Conservation (phyloP, 2,113 vertebrate species). For the Phylloscopus trochilus region DNA sequence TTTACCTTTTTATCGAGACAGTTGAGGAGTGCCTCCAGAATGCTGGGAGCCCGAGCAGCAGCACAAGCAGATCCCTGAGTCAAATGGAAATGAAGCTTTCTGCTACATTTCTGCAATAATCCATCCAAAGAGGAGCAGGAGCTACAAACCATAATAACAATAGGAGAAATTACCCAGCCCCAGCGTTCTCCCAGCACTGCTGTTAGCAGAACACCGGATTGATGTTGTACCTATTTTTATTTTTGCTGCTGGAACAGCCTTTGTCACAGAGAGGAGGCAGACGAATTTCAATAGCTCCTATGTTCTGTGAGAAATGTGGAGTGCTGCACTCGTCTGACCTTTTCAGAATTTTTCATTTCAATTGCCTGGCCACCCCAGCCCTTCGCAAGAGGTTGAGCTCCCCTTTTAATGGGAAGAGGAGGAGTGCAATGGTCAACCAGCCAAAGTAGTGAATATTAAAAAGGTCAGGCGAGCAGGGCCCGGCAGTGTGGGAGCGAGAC, state of each 20-base stretch:
- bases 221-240: constrained; percentile 34
- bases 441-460: constrained; percentile 73
- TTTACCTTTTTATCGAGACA: constrained; percentile 45
- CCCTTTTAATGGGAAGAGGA: constrained; percentile 57
- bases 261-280: constrained; percentile 5
- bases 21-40: constrained; percentile 4
- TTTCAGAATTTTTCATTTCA: constrained; percentile 68
- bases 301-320: constrained; percentile 5
- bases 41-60: background rate
- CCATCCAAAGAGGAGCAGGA: constrained; percentile 1
- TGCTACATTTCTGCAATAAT: constrained; percentile 24
- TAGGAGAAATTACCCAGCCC: constrained; percentile 19
- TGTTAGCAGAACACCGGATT: background rate
- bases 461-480: constrained; percentile 70
- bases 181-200: background rate
- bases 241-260: constrained; percentile 19
- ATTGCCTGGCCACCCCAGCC: constrained; percentile 34
- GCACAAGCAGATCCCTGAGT: constrained; percentile 28
- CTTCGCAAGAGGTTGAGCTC: constrained; percentile 48
- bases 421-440: constrained; percentile 60
- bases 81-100: constrained; percentile 37
- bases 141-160: constrained; percentile 21
- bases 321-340: constrained; percentile 62
- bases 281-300: background rate
- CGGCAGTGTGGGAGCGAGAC: constrained; percentile 57